A percentile compares a stretch with the other conserved stretches of the same genome.
phyloP scores from a whole-genome alignment of 2,888 invertebrate genomes.

The Drosophila mimetica region DNA sequence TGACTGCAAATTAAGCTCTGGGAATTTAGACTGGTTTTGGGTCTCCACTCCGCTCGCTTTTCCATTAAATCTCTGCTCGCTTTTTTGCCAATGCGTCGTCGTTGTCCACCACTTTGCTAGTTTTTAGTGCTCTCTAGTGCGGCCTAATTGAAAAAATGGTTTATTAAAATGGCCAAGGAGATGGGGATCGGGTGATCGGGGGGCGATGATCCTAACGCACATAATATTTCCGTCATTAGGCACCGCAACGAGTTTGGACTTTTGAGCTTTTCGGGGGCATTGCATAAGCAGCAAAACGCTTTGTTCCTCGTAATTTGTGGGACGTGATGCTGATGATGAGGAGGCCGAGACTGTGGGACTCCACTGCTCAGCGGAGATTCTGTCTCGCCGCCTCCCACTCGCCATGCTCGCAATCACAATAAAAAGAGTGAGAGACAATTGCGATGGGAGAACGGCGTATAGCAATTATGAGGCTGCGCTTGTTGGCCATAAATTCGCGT shows the following conservation, averaged over 20 bases:
- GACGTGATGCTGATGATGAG: constrained; percentile 37
- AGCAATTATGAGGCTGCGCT: constrained; percentile 65
- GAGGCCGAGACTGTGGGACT: not conserved
- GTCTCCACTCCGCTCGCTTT: constrained; percentile 44
- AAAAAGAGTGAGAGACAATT: constrained; percentile 27
- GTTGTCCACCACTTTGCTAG: constrained; percentile 32
- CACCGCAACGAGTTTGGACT: constrained; percentile 52
- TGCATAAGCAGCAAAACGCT: constrained; percentile 54
- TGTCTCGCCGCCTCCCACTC: constrained; percentile 33
- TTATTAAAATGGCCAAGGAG: constrained; percentile 64
- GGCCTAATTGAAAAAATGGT: constrained; percentile 75
- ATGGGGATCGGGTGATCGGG: not conserved
- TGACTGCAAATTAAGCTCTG: not conserved
- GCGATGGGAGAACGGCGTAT: constrained; percentile 43
- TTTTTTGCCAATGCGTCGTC: constrained; percentile 52
- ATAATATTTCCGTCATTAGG: constrained; percentile 75
- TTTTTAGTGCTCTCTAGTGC: constrained; percentile 19
- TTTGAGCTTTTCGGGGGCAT: constrained; percentile 40
- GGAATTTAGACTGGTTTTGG: constrained; percentile 46
- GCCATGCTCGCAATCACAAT: constrained; percentile 13
- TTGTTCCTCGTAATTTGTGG: constrained; percentile 58
- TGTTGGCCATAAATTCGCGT: constrained; percentile 67
- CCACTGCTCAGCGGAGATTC: constrained; percentile 29
- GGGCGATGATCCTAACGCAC: constrained; percentile 49
- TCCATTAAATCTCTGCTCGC: constrained; percentile 58